Percentiles rank a stretch among this genome's conserved stretches.
These are phyloP conservation scores for Anthoptus insignis DNA, from an alignment of 2,888 invertebrate species.

Conservation along the genomic window DNA sequence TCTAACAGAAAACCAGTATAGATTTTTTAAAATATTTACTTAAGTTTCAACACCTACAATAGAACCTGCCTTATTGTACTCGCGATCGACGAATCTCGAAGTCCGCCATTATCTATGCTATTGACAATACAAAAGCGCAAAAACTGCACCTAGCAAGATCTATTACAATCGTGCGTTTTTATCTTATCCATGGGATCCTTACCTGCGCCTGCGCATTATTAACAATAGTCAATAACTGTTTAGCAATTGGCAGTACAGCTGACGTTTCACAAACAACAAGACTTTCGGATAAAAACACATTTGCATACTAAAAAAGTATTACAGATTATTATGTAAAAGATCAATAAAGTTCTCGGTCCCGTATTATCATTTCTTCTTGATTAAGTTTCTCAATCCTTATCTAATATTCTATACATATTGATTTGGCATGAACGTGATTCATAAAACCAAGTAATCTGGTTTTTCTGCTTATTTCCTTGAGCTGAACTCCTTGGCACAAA, in stretches of 20 bases:
- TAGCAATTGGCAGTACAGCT: background rate
- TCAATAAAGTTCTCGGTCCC: background rate
- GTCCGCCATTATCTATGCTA: conserved; percentile 18
- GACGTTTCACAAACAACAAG: background rate
- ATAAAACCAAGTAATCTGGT: background rate
- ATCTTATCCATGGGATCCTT: conserved; percentile 31
- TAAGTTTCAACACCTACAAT: conserved; percentile 12
- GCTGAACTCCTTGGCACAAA: background rate
- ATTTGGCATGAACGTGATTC: background rate
- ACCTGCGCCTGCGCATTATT: conserved; percentile 9
- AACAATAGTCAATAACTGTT: background rate
- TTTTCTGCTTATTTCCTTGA: conserved; percentile 2
- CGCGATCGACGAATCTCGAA: conserved; percentile 25
- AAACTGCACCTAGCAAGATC: conserved; percentile 35
- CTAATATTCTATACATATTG: background rate
- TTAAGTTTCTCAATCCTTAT: background rate
- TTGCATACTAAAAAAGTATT: background rate
- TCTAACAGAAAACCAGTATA: background rate
- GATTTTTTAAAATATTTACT: conserved; percentile 16
- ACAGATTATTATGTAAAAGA: background rate
- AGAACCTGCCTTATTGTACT: conserved; percentile 16
- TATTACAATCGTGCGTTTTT: conserved; percentile 22
- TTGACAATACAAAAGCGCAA: conserved; percentile 22
- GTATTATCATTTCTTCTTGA: background rate
- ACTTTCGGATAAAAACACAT: background rate